Evolutionary conservation across 1,140 invertebrate genomes (phyloP).

Genomic region (Pseudomyrmex gracilis): DNA sequence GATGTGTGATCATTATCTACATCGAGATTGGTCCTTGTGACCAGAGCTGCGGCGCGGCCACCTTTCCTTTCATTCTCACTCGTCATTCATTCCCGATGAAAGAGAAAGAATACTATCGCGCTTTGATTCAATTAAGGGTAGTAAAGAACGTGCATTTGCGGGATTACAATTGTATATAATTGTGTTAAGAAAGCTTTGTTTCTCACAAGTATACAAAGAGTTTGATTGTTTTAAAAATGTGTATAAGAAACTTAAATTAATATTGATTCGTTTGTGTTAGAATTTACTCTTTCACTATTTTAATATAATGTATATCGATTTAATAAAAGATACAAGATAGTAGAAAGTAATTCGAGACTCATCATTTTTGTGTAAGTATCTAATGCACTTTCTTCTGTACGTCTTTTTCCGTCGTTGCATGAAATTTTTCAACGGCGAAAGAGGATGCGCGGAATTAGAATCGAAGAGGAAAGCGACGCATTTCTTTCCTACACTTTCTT

Average conservation of each 20-base stretch:
- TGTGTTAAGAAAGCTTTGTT: neutral
- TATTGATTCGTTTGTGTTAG: too few species aligned
- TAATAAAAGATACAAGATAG: too few species aligned
- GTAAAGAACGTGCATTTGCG: too few species aligned
- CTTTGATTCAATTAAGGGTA: constrained; percentile 17
- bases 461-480: neutral
- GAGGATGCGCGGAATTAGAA: constrained; percentile 37
- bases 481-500: neutral
- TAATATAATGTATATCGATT: too few species aligned
- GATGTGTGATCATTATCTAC: constrained; percentile 79
- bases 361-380: neutral
- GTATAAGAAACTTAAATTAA: too few species aligned
- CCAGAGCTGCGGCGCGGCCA: constrained; percentile 63
- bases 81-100: constrained; percentile 14
- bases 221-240: too few species aligned
- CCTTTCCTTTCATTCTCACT: constrained; percentile 50
- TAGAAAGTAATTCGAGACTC: neutral
- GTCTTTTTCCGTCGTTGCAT: neutral
- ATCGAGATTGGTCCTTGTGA: constrained; percentile 77
- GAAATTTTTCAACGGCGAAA: neutral
- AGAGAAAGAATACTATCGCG: constrained; percentile 3
- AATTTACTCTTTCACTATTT: too few species aligned
- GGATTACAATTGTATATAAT: too few species aligned
- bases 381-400: neutral
- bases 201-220: neutral